Evolutionary conservation across 2,888 invertebrate species (phyloP), one percentile per base, ranked within the genome.

Genomic region (Plebejus anna): DNA sequence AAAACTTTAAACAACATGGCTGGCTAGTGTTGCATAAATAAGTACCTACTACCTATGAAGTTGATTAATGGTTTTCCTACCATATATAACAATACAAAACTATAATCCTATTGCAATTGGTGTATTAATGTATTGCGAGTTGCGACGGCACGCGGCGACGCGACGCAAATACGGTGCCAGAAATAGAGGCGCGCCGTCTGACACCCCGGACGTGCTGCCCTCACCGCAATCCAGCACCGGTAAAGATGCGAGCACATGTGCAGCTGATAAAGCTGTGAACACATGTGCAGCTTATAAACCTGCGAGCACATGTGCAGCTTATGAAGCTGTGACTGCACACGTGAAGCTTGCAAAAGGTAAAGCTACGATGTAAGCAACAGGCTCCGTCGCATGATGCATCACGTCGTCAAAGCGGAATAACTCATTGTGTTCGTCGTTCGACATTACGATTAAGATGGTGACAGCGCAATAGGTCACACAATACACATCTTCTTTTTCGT

Each of bases 121-220:
- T 85, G 55, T 55, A 73, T 55, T 55, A 36, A 84, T 85, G 85
- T 84, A 84, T 83, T 84, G 1, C 32, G 32, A 32, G 22, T 22
- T 2, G 85, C 84, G 85, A 87, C 86, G 85, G 79, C 80, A 81
- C 79, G 82, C 83, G 83, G 80, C 83, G 87, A 82, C 86, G 85
- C 83, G 87, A 87, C 88, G 87, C 88, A 90, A 91, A 91, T 92
- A 90, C 86, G 78, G 85, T 78, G 86, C 87, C 89, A 81, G 85
- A 91, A 92, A 92, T 92, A 92, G 89, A 88, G 88, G 83, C 88
- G 84, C 87, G 87, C 87, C 88, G 90, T 89, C 90, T 89, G 87
- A 86, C 88, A 88, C 89, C 89, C 87, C 85, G 89, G 86, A 84
- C 85, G 83, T 82, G 75, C 57, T 59, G 71, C 71, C 71, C 75